phyloP scores from a whole-genome alignment of 1,140 invertebrate genomes.

The Anoplolepis gracilipes region DNA sequence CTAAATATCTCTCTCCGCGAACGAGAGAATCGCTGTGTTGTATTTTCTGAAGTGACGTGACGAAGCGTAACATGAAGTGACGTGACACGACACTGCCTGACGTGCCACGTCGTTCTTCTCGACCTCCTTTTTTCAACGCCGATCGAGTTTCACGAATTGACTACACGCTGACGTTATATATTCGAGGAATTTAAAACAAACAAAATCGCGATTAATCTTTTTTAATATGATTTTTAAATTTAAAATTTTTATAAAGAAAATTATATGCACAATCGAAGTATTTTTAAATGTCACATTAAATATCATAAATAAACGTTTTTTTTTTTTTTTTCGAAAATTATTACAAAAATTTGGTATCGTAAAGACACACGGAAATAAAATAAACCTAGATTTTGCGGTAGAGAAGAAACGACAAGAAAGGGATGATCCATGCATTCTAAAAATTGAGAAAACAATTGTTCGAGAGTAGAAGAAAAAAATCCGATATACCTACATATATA shows the following conservation, averaged over 20 bases:
- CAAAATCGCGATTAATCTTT: not conserved
- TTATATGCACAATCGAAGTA: not conserved
- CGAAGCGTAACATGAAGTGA: conserved; percentile 39
- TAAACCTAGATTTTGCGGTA: not conserved
- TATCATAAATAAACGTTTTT: not conserved
- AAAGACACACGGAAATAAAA: not conserved
- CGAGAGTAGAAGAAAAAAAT: conserved; percentile 68
- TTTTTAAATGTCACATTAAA: not conserved
- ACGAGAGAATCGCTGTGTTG: conserved; percentile 40
- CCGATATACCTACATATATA: conserved; percentile 75
- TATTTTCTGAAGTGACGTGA: conserved; percentile 57
- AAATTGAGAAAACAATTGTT: conserved; percentile 35
- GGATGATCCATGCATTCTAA: no score
- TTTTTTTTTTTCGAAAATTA: not conserved
- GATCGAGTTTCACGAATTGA: conserved; percentile 7
- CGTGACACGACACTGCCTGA: conserved; percentile 48
- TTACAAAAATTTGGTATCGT: not conserved
- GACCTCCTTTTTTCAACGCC: not conserved
- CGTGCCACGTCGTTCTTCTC: conserved; percentile 14
- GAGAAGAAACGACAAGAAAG: not conserved
- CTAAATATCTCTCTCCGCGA: conserved; percentile 65
- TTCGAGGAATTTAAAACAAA: not conserved
- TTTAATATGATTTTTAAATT: not conserved
- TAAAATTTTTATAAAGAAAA: not conserved
- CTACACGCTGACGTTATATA: not conserved